Conservation (phyloP, 2,113 vertebrate species). For the Stigmatopora nigra region DNA sequence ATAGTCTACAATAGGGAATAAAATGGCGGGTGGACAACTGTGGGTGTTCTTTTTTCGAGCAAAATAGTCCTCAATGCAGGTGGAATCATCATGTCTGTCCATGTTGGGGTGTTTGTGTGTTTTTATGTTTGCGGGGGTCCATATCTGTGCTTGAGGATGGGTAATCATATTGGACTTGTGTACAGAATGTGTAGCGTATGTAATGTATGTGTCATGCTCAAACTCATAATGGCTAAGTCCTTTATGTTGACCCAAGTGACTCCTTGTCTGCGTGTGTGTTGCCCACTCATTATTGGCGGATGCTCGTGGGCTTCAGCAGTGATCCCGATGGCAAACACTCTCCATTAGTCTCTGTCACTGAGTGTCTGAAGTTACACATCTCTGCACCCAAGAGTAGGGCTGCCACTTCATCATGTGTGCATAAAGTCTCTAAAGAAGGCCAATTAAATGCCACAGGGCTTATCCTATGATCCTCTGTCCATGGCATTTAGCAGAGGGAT, state of each 20-base stretch:
- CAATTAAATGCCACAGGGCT: conserved; percentile 46
- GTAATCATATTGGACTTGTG: no score
- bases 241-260: background rate
- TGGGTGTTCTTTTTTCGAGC: no score
- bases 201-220: no score
- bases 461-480: conserved; percentile 40
- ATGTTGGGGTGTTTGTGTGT: no score
- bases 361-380: conserved; percentile 28
- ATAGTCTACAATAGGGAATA: background rate
- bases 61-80: no score
- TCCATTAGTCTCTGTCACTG: conserved; percentile 48
- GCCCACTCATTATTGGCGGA: conserved; percentile 16
- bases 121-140: no score
- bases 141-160: no score
- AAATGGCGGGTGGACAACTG: background rate
- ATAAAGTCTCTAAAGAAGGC: conserved; percentile 40
- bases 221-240: background rate
- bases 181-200: no score
- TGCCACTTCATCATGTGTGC: conserved; percentile 48
- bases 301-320: conserved; percentile 25
- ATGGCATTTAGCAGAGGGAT: conserved; percentile 16
- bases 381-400: conserved; percentile 29
- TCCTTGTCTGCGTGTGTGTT: background rate
- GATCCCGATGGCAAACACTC: conserved; percentile 29
- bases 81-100: no score